A percentile compares a stretch with the other conserved stretches of the same genome.
These are phyloP conservation scores for Allolobophora icterica DNA, from an alignment of 2,888 invertebrate species.

Conservation along the genomic window DNA sequence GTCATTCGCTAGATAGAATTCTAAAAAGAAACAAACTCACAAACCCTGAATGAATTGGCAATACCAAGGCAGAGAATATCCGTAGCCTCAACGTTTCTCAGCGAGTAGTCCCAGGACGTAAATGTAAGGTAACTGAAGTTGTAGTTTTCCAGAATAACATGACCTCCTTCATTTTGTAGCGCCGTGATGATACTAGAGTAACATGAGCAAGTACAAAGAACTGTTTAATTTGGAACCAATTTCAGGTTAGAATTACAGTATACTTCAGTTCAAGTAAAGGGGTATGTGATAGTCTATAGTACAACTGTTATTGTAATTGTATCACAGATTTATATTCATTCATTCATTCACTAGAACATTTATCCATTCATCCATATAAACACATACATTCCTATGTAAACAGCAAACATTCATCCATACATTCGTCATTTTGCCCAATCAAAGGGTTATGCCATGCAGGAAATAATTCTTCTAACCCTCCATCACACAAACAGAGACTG, in stretches of 20 bases:
- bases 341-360: too few relatives aligned
- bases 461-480: background rate
- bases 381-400: background rate
- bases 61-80: constrained; percentile 20
- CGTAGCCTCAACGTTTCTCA: constrained; percentile 5
- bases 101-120: constrained; percentile 18
- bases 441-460: background rate
- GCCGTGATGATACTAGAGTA: background rate
- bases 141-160: background rate
- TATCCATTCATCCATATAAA: background rate
- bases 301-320: background rate
- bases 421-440: background rate
- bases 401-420: too few relatives aligned
- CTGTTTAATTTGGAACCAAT: background rate
- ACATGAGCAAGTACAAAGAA: background rate
- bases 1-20: background rate
- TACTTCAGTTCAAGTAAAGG: too few relatives aligned
- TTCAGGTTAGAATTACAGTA: too few relatives aligned
- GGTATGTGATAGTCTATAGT: too few relatives aligned
- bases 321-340: background rate
- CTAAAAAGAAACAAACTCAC: background rate
- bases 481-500: too few relatives aligned
- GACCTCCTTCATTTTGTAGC: background rate
- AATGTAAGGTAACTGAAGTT: constrained; percentile 27
- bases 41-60: constrained; percentile 25